Percentiles rank a stretch among this genome's conserved stretches.
Evolutionary conservation across 2,113 vertebrate genomes (phyloP).

Genomic region (Rhinolophus ferrumequinum): DNA sequence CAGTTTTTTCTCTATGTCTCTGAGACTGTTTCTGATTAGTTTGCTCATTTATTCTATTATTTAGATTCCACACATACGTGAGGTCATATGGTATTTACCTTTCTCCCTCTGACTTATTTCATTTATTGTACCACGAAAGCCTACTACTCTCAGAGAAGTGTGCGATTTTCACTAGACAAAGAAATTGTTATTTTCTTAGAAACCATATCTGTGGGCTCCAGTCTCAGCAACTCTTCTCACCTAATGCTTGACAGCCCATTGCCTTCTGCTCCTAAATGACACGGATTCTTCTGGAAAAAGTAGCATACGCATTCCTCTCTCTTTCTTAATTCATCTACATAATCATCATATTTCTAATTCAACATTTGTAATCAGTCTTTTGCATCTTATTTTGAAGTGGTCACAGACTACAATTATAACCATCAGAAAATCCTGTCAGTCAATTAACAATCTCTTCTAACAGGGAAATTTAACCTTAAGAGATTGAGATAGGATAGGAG

Average conservation of each 20-base stretch:
- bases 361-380: not conserved
- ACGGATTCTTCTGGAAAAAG: not conserved
- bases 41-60: too few relatives aligned
- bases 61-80: too few relatives aligned
- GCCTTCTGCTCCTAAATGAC: conserved; percentile 1
- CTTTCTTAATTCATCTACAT: not conserved
- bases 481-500: not conserved
- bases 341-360: not conserved
- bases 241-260: not conserved
- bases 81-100: too few relatives aligned
- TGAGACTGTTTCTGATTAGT: too few relatives aligned
- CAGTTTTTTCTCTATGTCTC: too few relatives aligned
- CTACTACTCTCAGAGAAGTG: not conserved
- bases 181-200: not conserved
- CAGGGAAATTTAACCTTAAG: not conserved
- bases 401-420: not conserved
- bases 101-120: too few relatives aligned
- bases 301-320: not conserved
- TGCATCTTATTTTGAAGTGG: not conserved
- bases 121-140: not conserved
- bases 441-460: not conserved
- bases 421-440: not conserved
- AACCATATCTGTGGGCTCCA: not conserved
- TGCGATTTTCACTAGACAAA: not conserved
- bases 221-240: not conserved